A percentile compares a stretch with the other conserved stretches of the same genome.
phyloP scores from a whole-genome alignment of 2,113 vertebrate genomes.

The Heterotilapia buettikoferi region DNA sequence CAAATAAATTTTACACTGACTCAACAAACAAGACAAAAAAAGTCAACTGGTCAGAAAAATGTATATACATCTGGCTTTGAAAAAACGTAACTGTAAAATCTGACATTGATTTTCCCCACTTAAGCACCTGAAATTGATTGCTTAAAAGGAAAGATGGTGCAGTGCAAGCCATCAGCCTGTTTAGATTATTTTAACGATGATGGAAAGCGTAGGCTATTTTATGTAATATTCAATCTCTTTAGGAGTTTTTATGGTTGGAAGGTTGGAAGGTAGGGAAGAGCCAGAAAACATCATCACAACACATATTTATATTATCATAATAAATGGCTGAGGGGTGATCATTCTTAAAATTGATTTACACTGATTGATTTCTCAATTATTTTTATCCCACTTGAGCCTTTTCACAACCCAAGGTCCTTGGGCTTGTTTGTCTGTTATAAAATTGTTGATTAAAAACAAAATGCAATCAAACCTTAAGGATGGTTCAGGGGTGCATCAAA shows the following conservation, averaged over 20 bases:
- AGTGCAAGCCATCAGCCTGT: background rate
- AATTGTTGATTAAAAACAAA: conserved; percentile 28
- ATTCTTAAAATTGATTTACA: conserved; percentile 8
- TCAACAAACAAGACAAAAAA: background rate
- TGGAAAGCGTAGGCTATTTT: background rate
- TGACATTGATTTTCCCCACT: background rate
- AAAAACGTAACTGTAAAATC: background rate
- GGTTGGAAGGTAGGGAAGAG: background rate
- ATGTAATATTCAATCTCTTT: background rate
- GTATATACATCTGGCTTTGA: background rate
- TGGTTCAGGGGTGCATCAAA: background rate
- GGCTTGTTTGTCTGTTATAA: background rate
- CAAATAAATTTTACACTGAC: background rate
- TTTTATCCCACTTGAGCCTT: background rate
- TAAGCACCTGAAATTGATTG: background rate
- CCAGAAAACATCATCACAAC: background rate
- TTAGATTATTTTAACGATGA: background rate
- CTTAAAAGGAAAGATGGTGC: background rate
- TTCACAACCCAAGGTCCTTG: background rate
- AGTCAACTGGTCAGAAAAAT: background rate
- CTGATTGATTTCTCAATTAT: conserved; percentile 33
- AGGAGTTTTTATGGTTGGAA: background rate
- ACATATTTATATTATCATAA: background rate
- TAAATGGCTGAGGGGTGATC: conserved; percentile 4
- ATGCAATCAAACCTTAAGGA: background rate